phyloP scores from a whole-genome alignment of 2,113 vertebrate genomes.

The Zosterops japonicus region DNA sequence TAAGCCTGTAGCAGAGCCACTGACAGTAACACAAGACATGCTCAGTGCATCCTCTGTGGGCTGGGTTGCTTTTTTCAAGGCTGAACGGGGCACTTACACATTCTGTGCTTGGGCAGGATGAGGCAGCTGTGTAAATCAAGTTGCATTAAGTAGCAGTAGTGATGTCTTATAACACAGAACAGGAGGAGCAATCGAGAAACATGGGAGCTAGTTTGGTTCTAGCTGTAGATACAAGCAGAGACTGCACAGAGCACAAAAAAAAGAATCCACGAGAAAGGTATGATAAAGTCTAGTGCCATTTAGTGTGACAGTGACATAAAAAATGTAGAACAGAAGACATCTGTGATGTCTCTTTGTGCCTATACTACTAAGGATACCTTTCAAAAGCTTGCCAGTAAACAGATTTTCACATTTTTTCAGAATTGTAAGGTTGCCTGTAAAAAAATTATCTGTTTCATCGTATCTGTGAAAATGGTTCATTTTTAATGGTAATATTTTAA shows the following conservation, averaged over 20 bases:
- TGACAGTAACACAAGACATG: background rate
- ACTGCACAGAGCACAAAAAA: background rate
- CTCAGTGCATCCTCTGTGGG: background rate
- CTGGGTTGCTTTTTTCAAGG: background rate
- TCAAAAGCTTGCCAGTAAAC: background rate
- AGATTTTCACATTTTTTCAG: background rate
- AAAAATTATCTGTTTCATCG: background rate
- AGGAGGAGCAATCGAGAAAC: background rate
- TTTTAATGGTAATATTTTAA: constrained; percentile 53
- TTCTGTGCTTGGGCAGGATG: background rate
- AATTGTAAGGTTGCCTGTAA: background rate
- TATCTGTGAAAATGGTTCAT: constrained; percentile 23
- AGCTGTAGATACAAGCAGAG: background rate
- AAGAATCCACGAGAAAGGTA: background rate
- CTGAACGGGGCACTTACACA: background rate
- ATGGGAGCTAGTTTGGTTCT: background rate
- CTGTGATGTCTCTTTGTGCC: background rate
- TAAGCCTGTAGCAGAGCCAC: background rate
- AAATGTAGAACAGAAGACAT: constrained; percentile 27
- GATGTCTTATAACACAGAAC: background rate
- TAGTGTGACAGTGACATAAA: background rate
- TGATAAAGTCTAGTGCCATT: background rate
- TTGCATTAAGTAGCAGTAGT: background rate
- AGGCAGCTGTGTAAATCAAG: background rate
- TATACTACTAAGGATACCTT: background rate